Evolutionary conservation across 2,797 vertebrate species (phyloP), one percentile per base, ranked within the genome.

Genomic region (Diplodus sargus): DNA sequence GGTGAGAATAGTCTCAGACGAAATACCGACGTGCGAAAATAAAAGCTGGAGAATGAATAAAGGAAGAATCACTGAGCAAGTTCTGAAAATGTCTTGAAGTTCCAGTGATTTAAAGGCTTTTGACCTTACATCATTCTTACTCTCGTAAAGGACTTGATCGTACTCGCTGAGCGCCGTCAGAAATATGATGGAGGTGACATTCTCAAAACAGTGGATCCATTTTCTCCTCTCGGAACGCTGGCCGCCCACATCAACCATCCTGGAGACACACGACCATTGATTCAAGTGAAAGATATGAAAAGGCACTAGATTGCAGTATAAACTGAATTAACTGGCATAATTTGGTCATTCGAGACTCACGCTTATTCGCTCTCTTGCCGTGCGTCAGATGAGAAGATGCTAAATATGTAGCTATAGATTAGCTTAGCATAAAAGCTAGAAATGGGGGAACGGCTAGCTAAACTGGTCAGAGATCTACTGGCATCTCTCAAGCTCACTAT

Each of bases 131-230:
- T 96, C 96, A 17, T 90, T 93, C 56, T 93, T 70, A 80, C 72
- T 95, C 87, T 98, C 97, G 8, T 86, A 94, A 64, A 97, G 91
- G 66, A 96, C 95, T 85, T 97, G 97, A 82, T 99, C 97, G 17
- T 97, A 98, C 93, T 98, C 97, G 83, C 95, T 98, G 85, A 98
- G 86, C 18, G 97, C 96, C 54, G 95, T 96, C 87, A 98, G 90
- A 80, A 96, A 98, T 83, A 98, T 96, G 68, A 97, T 93, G 76
- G 96, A 97, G 18, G 96, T 97, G 85, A 98, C 96, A 0, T 93
- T 96, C 89, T 97, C 96, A 87, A 98, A 98, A 84, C 96, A 97
- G 82, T 97, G 96, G 81, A 99, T 97, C 97, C 97, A 97, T 68
- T 98, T 97, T 90, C 92, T 96, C 87, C 97, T 95, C 90, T 97